Evolutionary conservation across 1,140 invertebrate species (phyloP).

Genomic region (Drosophila mauritiana): DNA sequence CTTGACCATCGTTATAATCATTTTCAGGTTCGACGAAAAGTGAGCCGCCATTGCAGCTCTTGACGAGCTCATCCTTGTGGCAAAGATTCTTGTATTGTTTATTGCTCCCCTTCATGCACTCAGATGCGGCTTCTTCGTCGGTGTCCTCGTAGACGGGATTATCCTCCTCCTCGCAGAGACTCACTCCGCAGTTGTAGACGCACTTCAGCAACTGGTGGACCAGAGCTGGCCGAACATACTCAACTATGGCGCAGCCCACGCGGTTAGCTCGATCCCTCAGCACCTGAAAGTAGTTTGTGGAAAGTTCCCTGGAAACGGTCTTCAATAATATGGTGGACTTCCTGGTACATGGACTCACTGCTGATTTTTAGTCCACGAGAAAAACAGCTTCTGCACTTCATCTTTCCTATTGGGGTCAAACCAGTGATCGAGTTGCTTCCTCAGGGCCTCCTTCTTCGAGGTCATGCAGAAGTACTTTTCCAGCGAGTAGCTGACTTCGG

Average conservation of each 20-base stretch:
- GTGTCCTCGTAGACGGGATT: slow-evolving; percentile 21
- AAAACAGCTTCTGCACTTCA: background rate
- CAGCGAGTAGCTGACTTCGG: slow-evolving; percentile 6
- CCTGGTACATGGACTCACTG: background rate
- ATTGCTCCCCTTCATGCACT: background rate
- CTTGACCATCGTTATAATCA: background rate
- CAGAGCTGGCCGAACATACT: slow-evolving; percentile 1
- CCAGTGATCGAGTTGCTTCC: slow-evolving; percentile 1
- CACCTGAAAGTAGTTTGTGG: slow-evolving; percentile 8
- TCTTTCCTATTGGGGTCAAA: background rate
- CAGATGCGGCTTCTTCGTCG: background rate
- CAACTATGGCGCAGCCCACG: slow-evolving; percentile 17
- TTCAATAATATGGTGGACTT: background rate
- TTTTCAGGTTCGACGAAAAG: background rate
- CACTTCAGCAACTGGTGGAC: slow-evolving; percentile 18
- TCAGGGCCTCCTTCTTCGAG: background rate
- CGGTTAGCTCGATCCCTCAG: slow-evolving; percentile 17
- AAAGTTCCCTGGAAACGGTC: background rate
- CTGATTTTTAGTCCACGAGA: background rate
- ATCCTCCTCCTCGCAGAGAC: background rate
- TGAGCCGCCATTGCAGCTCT: background rate
- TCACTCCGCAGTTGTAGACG: slow-evolving; percentile 18
- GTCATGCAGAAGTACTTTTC: slow-evolving; percentile 14
- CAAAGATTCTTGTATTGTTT: background rate
- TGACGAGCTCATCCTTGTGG: background rate